Evolutionary conservation across 2,113 vertebrate genomes (phyloP).

Genomic region (Cololabis saira): DNA sequence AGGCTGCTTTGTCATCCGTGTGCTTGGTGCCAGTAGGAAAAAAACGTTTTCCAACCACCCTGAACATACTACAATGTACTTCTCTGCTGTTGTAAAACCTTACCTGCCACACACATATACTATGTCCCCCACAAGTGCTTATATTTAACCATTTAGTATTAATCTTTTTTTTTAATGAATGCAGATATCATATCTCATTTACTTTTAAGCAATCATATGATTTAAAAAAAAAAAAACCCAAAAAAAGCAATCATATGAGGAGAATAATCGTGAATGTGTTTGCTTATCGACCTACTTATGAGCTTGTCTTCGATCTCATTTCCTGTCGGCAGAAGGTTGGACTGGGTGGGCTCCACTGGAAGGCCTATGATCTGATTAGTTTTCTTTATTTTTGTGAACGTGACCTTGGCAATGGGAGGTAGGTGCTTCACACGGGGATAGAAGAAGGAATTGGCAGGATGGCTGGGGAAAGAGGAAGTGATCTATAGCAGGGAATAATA

Average conservation of each 20-base stretch:
- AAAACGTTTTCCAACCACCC: not conserved
- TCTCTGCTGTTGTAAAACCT: not conserved
- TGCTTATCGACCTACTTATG: slow-evolving; percentile 83
- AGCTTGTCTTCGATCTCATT: slow-evolving; percentile 88
- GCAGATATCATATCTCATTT: too few species aligned
- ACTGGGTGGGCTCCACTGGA: slow-evolving; percentile 77
- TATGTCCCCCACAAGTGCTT: not conserved
- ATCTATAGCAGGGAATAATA: slow-evolving; percentile 81
- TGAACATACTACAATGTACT: not conserved
- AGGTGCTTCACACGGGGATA: slow-evolving; percentile 94
- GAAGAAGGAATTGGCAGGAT: slow-evolving; percentile 97
- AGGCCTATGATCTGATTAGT: slow-evolving; percentile 83
- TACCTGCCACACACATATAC: not conserved
- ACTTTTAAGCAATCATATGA: not conserved
- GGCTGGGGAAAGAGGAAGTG: slow-evolving; percentile 91
- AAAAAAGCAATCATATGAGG: not conserved
- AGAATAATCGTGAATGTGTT: not conserved
- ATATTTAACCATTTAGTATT: not conserved
- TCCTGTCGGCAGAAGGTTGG: slow-evolving; percentile 81
- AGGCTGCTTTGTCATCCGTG: not conserved
- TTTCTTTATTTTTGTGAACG: slow-evolving; percentile 87
- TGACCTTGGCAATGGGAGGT: slow-evolving; percentile 92
- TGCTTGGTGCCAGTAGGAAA: not conserved
- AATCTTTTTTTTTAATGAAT: too few species aligned
- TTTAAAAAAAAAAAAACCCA: too few species aligned